Evolutionary conservation across 2,888 invertebrate genomes (phyloP).

Genomic region (Thumatha senex): DNA sequence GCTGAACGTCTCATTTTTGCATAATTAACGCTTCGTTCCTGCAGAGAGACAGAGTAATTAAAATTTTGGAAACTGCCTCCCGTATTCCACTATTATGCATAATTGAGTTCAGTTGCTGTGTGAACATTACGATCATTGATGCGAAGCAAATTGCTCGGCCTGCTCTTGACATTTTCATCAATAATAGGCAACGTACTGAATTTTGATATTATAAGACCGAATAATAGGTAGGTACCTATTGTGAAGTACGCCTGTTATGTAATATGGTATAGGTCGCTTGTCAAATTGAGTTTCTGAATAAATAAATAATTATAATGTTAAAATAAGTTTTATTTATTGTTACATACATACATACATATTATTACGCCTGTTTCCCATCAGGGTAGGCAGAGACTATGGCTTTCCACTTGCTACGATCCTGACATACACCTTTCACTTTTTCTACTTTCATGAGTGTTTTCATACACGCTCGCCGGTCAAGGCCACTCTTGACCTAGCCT

Average conservation of each 20-base stretch:
- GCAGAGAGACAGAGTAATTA: conserved; percentile 34
- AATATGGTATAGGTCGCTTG: not conserved
- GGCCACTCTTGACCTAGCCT: too few species aligned
- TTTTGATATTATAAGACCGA: not conserved
- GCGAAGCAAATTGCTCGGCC: conserved; percentile 15
- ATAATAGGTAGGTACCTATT: not conserved
- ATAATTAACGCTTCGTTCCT: conserved; percentile 37
- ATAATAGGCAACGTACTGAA: not conserved
- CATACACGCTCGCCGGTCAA: too few species aligned
- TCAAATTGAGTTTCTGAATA: too few species aligned
- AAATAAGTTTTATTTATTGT: too few species aligned
- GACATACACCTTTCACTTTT: too few species aligned
- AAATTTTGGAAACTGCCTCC: conserved; percentile 41
- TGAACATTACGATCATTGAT: conserved; percentile 15
- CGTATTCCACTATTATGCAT: conserved; percentile 21
- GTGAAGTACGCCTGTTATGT: not conserved
- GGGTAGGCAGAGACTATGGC: too few species aligned
- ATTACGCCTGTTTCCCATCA: too few species aligned
- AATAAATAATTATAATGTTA: too few species aligned
- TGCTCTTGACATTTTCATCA: not conserved
- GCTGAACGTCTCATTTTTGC: conserved; percentile 34
- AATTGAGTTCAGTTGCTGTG: conserved; percentile 22
- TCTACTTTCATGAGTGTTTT: too few species aligned
- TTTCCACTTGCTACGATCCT: too few species aligned
- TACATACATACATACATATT: too few species aligned